phyloP scores from a whole-genome alignment of 1,140 invertebrate species.

The Microplitis mediator region DNA sequence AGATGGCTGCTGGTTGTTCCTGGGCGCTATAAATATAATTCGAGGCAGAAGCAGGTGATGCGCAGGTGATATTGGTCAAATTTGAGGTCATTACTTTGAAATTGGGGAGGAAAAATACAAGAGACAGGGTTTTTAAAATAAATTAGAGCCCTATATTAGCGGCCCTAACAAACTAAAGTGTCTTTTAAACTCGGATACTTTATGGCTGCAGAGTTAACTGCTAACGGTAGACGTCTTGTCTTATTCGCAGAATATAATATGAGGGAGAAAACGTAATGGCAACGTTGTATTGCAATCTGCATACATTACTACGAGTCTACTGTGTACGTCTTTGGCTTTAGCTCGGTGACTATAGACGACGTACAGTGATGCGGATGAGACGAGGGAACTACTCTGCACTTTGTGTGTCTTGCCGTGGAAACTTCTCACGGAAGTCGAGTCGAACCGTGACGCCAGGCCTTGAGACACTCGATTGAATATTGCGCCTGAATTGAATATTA shows the following conservation, averaged over 20 bases:
- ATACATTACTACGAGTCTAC: constrained; percentile 48
- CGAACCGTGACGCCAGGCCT: constrained; percentile 25
- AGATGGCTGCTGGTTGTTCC: not conserved
- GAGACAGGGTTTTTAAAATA: no score
- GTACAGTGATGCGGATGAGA: not conserved
- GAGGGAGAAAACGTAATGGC: constrained; percentile 54
- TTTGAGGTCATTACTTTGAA: not conserved
- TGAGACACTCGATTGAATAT: constrained; percentile 18
- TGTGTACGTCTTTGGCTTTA: not conserved
- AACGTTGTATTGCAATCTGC: constrained; percentile 53
- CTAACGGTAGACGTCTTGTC: not conserved
- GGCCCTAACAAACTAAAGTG: no score
- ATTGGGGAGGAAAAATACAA: no score
- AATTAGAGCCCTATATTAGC: no score
- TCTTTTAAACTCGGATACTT: no score
- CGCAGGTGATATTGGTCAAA: constrained; percentile 28
- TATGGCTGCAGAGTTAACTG: no score
- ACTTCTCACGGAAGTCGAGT: constrained; percentile 55
- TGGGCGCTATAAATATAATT: not conserved
- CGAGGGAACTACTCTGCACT: constrained; percentile 23
- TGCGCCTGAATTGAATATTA: not conserved
- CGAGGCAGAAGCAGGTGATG: not conserved
- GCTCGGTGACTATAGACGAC: constrained; percentile 11
- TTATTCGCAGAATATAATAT: not conserved
- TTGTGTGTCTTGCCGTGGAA: constrained; percentile 37